Base-by-base conservation (phyloP, 2,113 vertebrate species). In the Mystacornis crossleyi region DNA sequence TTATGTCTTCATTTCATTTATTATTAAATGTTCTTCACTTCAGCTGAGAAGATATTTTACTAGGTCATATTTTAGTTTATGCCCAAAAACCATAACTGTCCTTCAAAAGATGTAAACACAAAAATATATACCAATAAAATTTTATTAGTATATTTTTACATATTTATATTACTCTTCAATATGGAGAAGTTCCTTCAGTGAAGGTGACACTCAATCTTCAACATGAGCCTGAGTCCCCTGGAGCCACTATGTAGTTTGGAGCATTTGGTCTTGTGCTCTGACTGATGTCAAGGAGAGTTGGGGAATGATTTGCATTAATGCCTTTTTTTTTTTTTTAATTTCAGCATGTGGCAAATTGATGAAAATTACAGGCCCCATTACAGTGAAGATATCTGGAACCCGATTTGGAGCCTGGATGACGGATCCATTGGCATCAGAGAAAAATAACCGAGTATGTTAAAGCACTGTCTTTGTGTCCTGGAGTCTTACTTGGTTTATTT, bases 401-500 rank as follows among this genome's bases (percentile, higher is more conserved):
- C 98, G 99, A 70, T 99, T 99, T 97, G 99, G 99, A 61, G 99
- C 99, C 94, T 99, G 99, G 99, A 99, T 99, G 99, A 99, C 99
- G 38, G 99, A 99, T 93, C 99, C 99, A 34, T 95, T 99, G 81
- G 99, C 99, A 81, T 98, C 99, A 33, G 98, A 99, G 89, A 99
- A 99, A 97, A 99, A 99, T 90, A 99, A 99, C 96, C 97, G 99
- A 98, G 99, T 99, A 98, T 91, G 99, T 99, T 93, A 42, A 80
- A 92, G 66, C 85, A 54, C 45, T 60, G 5, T 57, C 83, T 89
- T 91, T 82, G 26, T 54, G 62, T 93, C n/a, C 57, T 94, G 38
- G 38, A 74, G 38, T 78, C 96, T 91, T 54, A 57, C 48, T 97
- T 95, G 43, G 4, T 79, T 36, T 31, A 42, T 86, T 43, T 62